These are phyloP conservation scores for Chlorospingus flavigularis DNA, from an alignment of 2,797 vertebrate genomes.

Conservation along the genomic window DNA sequence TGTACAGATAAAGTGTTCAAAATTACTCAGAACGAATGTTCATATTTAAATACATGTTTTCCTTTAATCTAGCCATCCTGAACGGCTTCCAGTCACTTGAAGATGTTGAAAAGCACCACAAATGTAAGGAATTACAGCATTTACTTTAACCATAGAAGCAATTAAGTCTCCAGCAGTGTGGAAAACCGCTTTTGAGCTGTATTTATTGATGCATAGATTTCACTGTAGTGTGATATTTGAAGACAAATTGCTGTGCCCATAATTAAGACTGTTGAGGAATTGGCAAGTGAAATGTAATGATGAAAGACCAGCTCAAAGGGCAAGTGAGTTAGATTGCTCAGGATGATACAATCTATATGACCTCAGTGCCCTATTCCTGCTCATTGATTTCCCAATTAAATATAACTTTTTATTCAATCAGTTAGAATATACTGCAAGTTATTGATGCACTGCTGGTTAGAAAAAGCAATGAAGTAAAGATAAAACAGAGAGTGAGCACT, in stretches of 20 bases:
- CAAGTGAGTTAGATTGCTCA: constrained; percentile 60
- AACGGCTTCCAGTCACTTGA: background rate
- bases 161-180: constrained; percentile 76
- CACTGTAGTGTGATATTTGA: constrained; percentile 76
- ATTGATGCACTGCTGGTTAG: constrained; percentile 55
- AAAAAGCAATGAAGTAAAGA: constrained; percentile 49
- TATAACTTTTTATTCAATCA: constrained; percentile 73
- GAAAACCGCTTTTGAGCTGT: constrained; percentile 75
- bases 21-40: constrained; percentile 6
- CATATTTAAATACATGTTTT: background rate
- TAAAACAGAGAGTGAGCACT: constrained; percentile 40
- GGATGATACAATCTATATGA: constrained; percentile 68
- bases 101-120: constrained; percentile 58
- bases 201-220: constrained; percentile 79
- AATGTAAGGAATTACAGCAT: constrained; percentile 66
- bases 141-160: constrained; percentile 69
- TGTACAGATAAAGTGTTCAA: constrained; percentile 20
- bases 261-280: constrained; percentile 73
- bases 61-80: constrained; percentile 31
- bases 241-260: constrained; percentile 74
- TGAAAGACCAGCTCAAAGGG: constrained; percentile 70
- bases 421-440: constrained; percentile 64
- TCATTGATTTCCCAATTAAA: constrained; percentile 77
- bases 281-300: constrained; percentile 75
- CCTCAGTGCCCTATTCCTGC: constrained; percentile 57